Base-by-base conservation (phyloP, 2,113 vertebrate species). In the Coracopsis vasa region DNA sequence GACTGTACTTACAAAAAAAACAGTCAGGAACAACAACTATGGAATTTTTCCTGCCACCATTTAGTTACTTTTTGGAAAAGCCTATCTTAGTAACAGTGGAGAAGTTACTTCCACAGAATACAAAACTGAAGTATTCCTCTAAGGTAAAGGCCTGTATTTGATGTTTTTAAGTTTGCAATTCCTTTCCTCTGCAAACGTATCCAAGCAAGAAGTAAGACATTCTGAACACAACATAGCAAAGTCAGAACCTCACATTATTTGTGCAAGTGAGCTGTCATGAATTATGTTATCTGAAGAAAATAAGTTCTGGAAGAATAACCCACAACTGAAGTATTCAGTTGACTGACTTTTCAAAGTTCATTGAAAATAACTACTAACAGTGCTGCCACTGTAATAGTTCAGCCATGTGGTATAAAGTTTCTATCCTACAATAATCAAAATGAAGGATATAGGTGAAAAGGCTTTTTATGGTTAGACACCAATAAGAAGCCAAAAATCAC, bases 211-310 rank as follows among this genome's bases (percentile, higher is more conserved):
- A 51, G 35, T 39, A 77, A 67, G 53, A 33, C 18, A 42, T 81
- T 86, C 61, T 75, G 45, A 94, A 53, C 11, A 61, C 19, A 73
- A 11, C 2, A 13, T 2, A 60, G 14, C 28, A 67, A 95, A 94
- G 11, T 66, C 45, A 83, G 65, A 86, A 92, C 44, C 10, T 82
- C 33, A 67, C 13, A 5, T 60, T 93, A 44, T 66, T 93, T 93
- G 33, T 90, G 58, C 27, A 44, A 64, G 35, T 81, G 39, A 92
- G 11, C 28, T 82, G 27, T 82, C 72, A 82, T 47, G n/a, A 50
- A 66, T 84, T 90, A 86, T 31, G 11, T 75, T 94, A 64, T 66
- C 37, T 81, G 84, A 80, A 73, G 51, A 90, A 96, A 94, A 83
- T 69, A 85, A 69, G 2, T 62, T 73, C 58, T 92, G 37, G 45